These are phyloP conservation scores for Aegithalos caudatus DNA, from an alignment of 2,113 vertebrate species.

Conservation along the genomic window DNA sequence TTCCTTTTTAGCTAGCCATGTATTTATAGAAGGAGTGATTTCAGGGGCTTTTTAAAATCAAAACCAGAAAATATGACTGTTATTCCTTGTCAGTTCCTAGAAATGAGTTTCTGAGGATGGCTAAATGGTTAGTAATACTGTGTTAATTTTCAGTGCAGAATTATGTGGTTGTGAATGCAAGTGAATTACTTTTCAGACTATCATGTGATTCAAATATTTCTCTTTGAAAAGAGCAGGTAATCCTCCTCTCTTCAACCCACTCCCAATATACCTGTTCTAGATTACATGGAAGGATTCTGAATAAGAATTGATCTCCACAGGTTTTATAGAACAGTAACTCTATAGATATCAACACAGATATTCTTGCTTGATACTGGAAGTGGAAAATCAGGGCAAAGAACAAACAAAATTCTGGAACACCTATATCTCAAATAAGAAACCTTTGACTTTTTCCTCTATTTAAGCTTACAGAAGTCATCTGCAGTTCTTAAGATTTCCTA, in stretches of 20 bases:
- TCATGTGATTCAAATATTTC: neutral
- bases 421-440: neutral
- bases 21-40: neutral
- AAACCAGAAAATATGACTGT: neutral
- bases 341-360: neutral
- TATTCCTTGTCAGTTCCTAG: neutral
- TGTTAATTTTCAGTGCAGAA: slow-evolving; percentile 12
- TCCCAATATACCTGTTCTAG: neutral
- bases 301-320: neutral
- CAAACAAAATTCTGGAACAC: neutral
- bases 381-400: neutral
- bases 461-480: neutral
- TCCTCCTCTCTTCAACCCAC: neutral
- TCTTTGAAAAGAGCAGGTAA: neutral
- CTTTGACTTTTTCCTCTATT: neutral
- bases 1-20: neutral
- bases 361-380: neutral
- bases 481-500: neutral
- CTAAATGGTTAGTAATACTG: neutral
- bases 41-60: neutral
- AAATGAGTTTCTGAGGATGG: neutral
- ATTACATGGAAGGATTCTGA: neutral
- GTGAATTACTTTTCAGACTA: neutral
- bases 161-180: neutral
- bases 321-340: neutral